Conservation (phyloP, 2,888 invertebrate genomes). For the Caenorhabditis doughertyi region DNA sequence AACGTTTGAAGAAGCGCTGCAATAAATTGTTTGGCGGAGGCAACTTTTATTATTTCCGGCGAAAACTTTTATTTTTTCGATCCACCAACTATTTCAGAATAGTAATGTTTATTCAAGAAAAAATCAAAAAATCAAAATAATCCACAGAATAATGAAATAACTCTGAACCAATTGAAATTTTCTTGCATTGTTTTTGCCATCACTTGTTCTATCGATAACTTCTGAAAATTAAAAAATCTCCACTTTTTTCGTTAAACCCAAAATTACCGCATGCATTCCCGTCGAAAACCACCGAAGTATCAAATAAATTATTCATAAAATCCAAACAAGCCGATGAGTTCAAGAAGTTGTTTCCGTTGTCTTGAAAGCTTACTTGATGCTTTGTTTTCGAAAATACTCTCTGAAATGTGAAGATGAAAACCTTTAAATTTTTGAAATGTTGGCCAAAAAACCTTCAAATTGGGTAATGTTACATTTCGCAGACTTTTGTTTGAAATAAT, state of each 20-base stretch:
- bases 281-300: not conserved
- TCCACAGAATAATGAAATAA: too few species aligned
- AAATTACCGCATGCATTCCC: conserved; percentile 7
- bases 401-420: not conserved
- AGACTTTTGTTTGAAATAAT: not conserved
- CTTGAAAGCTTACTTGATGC: not conserved
- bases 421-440: not conserved
- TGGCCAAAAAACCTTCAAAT: not conserved
- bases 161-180: too few species aligned
- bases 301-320: not conserved
- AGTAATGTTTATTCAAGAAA: too few species aligned
- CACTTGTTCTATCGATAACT: not conserved
- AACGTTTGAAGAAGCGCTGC: too few species aligned
- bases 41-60: too few species aligned
- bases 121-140: too few species aligned
- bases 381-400: not conserved
- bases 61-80: too few species aligned
- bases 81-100: too few species aligned
- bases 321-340: not conserved
- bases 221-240: too few species aligned
- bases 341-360: not conserved
- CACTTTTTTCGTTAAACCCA: not conserved
- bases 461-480: not conserved
- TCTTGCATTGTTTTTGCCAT: too few species aligned
- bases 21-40: too few species aligned